Percentiles rank a stretch among this genome's conserved stretches.
phyloP scores from a whole-genome alignment of 2,113 vertebrate species.

The Phyllopteryx taeniolatus region DNA sequence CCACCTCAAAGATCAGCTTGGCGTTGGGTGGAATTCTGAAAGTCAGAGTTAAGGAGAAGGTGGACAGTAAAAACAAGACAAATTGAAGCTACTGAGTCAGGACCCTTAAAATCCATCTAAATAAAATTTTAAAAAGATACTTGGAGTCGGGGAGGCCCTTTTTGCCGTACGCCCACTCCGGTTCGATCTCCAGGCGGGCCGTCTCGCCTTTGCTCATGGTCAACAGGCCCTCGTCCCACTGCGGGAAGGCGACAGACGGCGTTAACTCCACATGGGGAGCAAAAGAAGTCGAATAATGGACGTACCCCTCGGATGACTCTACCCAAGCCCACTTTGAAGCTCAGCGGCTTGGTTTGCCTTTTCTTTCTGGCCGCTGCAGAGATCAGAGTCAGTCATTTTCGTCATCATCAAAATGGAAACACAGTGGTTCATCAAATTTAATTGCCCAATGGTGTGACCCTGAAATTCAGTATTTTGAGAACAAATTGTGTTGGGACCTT shows the following conservation, averaged over 20 bases:
- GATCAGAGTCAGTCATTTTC: neutral
- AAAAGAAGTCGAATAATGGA: neutral
- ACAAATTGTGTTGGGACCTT: neutral
- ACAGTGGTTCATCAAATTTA: neutral
- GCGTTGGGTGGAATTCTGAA: conserved; percentile 94
- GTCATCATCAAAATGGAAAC: neutral
- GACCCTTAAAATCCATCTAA: neutral
- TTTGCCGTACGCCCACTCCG: conserved; percentile 94
- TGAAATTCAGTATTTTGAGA: too few relatives aligned
- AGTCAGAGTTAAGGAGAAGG: conserved; percentile 72
- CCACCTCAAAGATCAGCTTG: conserved; percentile 93
- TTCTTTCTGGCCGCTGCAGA: conserved; percentile 90
- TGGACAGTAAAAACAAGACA: neutral
- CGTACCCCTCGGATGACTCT: conserved; percentile 94
- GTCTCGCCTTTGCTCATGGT: conserved; percentile 98
- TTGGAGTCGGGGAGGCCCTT: conserved; percentile 93
- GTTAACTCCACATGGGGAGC: neutral
- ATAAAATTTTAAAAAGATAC: conserved; percentile 82
- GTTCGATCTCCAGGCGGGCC: conserved; percentile 89
- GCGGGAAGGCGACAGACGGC: neutral
- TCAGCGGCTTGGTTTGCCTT: conserved; percentile 87
- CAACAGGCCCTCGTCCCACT: conserved; percentile 95
- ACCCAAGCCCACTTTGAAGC: conserved; percentile 91
- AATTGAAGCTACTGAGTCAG: neutral
- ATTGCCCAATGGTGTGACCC: too few relatives aligned